Evolutionary conservation across 2,888 invertebrate genomes (phyloP).

Genomic region (Ceratothoa steindachneri): DNA sequence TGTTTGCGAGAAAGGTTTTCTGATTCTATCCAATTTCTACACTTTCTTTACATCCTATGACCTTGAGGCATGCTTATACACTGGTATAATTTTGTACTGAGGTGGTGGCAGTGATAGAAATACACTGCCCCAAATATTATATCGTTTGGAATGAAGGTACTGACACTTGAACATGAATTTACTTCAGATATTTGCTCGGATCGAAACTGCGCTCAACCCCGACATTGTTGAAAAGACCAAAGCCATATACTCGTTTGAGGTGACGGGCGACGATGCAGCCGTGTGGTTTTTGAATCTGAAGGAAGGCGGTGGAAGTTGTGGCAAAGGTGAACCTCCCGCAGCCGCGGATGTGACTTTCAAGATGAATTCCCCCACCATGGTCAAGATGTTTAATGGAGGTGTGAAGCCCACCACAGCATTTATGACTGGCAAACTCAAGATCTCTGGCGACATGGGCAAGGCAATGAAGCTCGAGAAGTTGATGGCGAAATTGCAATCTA

Average conservation of each 20-base stretch:
- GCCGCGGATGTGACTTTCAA: slow-evolving; percentile 77
- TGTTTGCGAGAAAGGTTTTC: no score
- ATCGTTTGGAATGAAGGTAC: no score
- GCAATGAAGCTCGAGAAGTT: slow-evolving; percentile 92
- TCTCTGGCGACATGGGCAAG: slow-evolving; percentile 83
- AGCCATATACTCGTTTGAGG: slow-evolving; percentile 44
- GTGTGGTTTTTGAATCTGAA: slow-evolving; percentile 85
- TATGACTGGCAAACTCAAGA: slow-evolving; percentile 93
- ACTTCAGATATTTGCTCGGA: slow-evolving; percentile 25
- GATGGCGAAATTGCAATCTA: slow-evolving; percentile 61
- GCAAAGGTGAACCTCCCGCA: slow-evolving; percentile 67
- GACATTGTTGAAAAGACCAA: slow-evolving; percentile 47
- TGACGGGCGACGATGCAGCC: slow-evolving; percentile 60
- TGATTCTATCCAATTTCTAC: no score
- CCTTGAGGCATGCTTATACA: no score
- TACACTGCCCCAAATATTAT: slow-evolving; percentile 13
- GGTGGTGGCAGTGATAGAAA: no score
- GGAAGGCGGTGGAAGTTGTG: slow-evolving; percentile 73
- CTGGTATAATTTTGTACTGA: no score
- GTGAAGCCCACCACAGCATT: slow-evolving; percentile 87
- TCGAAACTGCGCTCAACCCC: slow-evolving; percentile 28
- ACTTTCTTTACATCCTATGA: no score
- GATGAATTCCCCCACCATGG: slow-evolving; percentile 64
- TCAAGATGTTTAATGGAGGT: slow-evolving; percentile 60
- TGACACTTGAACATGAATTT: no score